Evolutionary conservation across 2,113 vertebrate species (phyloP), one percentile per base, ranked within the genome.

Genomic region (Anguilla japonica): DNA sequence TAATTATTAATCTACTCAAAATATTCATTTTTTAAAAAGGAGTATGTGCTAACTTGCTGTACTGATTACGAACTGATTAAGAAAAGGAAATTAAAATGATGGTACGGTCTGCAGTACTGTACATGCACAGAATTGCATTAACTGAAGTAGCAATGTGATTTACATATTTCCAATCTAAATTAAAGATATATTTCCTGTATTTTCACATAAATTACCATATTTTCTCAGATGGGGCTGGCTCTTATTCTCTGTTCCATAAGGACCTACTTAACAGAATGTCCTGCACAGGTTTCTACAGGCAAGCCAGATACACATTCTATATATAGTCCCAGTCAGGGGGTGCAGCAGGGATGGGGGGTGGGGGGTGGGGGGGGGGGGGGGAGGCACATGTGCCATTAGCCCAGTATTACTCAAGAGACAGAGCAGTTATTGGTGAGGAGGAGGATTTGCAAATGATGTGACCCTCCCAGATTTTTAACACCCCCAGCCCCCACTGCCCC

Each of bases 141-240:
- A 71, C n/a, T 75, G 26, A 75, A 75, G 7, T 75, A 75, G n/a
- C n/a, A 75, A 13, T 75, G 5, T 26, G 0, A 75, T 75, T 75
- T 75, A 75, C 71, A 75, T 75, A 75, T 75, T 75, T 34, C 18
- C 26, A 13, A 75, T 34, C 26, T 75, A 75, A 75, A 75, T 75
- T n/a, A 75, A 34, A 75, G 7, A 75, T 34, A 26, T 75, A n/a
- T 75, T n/a, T 14, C 71, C 22, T 29, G n/a, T 34, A 34, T n/a
- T 75, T 75, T 75, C 1, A n/a, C 71, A 75, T 75, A 75, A 75
- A 75, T 75, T 34, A 75, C 71, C 71, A 75, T 75, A 75, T 75
- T n/a, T 71, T 13, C 71, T n/a, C 71, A 75, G 71, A 75, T 11
- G 71, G 71, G n/a, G 71, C 26, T 1, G 63, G n/a, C 71, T 75